Conservation (phyloP, 2,113 vertebrate species). For the Myanophis thanlyinensis region DNA sequence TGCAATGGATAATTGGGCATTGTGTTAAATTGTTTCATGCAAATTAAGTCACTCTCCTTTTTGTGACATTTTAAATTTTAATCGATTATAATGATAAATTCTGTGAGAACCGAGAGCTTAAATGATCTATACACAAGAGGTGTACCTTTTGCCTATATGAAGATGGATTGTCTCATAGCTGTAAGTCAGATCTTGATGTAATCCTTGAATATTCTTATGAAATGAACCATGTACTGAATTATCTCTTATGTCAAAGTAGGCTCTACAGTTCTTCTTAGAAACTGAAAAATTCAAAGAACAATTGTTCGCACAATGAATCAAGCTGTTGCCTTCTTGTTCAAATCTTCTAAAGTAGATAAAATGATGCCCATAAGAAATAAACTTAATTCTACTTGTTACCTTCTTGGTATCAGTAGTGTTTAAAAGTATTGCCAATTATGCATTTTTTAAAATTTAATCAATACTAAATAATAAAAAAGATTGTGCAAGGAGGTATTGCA, state of each 20-base stretch:
- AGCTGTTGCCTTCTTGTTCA: not conserved
- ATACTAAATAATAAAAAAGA: not conserved
- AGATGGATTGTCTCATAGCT: not conserved
- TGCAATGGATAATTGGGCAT: not conserved
- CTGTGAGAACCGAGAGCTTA: not conserved
- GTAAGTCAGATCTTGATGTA: not conserved
- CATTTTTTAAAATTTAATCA: not conserved
- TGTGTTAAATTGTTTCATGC: not conserved
- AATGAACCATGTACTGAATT: not conserved
- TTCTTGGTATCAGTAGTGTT: not conserved
- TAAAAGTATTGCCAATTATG: not conserved
- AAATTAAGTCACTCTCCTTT: not conserved
- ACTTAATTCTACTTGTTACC: not conserved
- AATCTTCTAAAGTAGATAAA: not conserved
- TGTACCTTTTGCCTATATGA: not conserved
- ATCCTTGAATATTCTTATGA: not conserved
- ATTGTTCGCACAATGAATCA: not conserved
- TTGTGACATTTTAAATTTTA: not conserved
- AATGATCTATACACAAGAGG: not conserved
- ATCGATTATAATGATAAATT: not conserved
- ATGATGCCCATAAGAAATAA: not conserved
- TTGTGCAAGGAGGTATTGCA: not conserved
- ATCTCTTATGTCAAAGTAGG: not conserved
- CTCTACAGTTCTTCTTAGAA: not conserved
- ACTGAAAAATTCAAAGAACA: not conserved